Base-by-base conservation (phyloP, 1,140 invertebrate species). In the Halictus rubicundus region DNA sequence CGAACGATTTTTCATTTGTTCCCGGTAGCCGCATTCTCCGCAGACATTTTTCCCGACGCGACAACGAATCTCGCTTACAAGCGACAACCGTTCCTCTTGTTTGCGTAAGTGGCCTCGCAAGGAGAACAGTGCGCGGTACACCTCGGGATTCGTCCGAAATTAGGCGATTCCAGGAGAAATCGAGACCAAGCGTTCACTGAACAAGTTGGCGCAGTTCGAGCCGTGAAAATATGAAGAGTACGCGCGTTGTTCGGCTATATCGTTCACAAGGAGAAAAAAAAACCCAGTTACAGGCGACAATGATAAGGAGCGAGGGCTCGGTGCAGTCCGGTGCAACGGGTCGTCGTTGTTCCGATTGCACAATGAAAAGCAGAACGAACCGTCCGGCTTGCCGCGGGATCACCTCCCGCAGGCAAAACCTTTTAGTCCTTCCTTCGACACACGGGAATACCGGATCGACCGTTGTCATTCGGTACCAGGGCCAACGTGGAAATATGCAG, bases 1-100 rank as follows among this genome's bases (percentile, higher is more conserved):
- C 70, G 85, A 88, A 83, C 87, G 76, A 91, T 91, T 90, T 90
- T 91, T 92, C 89, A 91, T 91, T 85, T 75, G 79, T 82, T 61
- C 39, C 27, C 87, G 83, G 89, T 90, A 90, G 89, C 87, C 69
- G 49, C 73, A 78, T 74, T 73, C 69, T 82, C 27, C 64, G 82
- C 83, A 84, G 76, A 70, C 75, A 80, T 84, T 82, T 83, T 76
- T 80, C 49, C 83, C 63, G 76, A 71, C 49, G 14, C 66, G 69
- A 74, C 73, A 59, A 49, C 39, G 78, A 74, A 68, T 52, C 16
- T 74, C 78, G 78, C 63, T 73, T 73, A 78, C 76, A 39, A 66
- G 23, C n/a, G 60, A 78, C 68, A 72, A 60, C 32, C 32, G 46
- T 23, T 19, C 19, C 6, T 12, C 46, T 57, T 78, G 76, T 65